phyloP scores from a whole-genome alignment of 1,140 invertebrate genomes.

The Zaprionus africanus region DNA sequence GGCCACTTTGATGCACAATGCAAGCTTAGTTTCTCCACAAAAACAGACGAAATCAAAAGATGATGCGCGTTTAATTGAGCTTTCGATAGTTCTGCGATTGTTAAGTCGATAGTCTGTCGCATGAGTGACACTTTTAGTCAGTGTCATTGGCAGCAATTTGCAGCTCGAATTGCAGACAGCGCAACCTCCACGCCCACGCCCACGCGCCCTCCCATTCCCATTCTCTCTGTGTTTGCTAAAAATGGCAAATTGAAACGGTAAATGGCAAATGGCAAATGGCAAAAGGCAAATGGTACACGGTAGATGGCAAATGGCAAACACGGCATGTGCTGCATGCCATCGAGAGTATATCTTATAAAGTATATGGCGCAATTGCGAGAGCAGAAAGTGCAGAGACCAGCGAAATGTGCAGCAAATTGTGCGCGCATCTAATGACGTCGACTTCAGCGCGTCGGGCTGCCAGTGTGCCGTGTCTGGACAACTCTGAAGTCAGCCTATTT shows the following conservation, averaged over 20 bases:
- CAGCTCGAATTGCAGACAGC: conserved; percentile 26
- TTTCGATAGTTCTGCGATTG: background rate
- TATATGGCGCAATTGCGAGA: background rate
- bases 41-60: too few species aligned
- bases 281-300: background rate
- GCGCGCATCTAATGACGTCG: conserved; percentile 40
- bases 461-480: conserved; percentile 31
- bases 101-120: background rate
- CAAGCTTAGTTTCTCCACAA: too few species aligned
- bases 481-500: conserved; percentile 45
- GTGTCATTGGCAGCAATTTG: conserved; percentile 32
- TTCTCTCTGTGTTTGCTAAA: conserved; percentile 23
- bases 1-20: background rate
- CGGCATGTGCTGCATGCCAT: background rate
- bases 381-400: background rate
- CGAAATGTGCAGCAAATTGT: conserved; percentile 25
- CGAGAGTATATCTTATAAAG: background rate
- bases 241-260: conserved; percentile 44
- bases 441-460: background rate
- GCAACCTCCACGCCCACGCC: conserved; percentile 16
- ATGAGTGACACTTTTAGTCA: background rate
- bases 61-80: too few species aligned
- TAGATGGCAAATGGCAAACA: conserved; percentile 10
- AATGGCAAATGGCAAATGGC: conserved; percentile 15
- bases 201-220: conserved; percentile 9